Base-by-base conservation (phyloP, 2,888 invertebrate genomes). In the Zygothrica quintamaculata region DNA sequence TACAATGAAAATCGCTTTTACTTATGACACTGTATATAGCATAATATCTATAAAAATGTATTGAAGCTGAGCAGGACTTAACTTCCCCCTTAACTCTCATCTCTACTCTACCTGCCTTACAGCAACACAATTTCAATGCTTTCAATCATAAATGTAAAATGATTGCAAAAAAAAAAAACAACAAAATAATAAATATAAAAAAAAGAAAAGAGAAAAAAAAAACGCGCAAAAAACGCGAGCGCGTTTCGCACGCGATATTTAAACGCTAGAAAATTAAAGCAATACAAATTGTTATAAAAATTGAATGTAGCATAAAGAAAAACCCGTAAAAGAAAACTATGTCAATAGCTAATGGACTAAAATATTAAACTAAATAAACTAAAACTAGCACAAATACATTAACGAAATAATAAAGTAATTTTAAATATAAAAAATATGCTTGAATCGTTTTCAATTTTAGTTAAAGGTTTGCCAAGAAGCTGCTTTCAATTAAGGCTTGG, bases 201-300 rank as follows among this genome's bases (percentile, higher is more conserved):
- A n/a, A n/a, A n/a, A n/a, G n/a, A n/a, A n/a, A n/a, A n/a, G n/a
- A n/a, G n/a, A n/a, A n/a, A n/a, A n/a, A n/a, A n/a, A n/a, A 29
- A 29, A 8, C 29, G n/a, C 0, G n/a, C 12, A 34, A 25, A 18
- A 44, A 39, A 42, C 15, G 22, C 31, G 39, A 40, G 9, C 16
- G 58, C 65, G 50, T 50, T 65, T 64, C 16, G 26, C 65, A 64
- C 56, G 65, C 51, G 56, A 65, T 51, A 50, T 11, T 56, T 31
- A 56, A 64, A 37, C 42, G 55, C 50, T 55, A n/a, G 52, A 43
- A 47, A 60, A 22, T 36, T 56, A n/a, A 22, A 25, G 34, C 42
- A 18, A n/a, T 31, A 4, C 2, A 31, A 31, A 44, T 16, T 2
- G 9, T 12, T 9, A 13, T 13, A 34, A 34, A 34, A 7, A 34